Conservation (phyloP, 2,113 vertebrate species). For the human region GRCh38 chr4:109993501-109994000, state of each 20-base stretch:
- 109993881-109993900: neutral
- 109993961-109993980: neutral
- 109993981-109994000: slow-evolving; percentile 23
- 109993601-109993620: slow-evolving; percentile 6
- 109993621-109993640: neutral
- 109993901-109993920: neutral
- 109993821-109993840: neutral
- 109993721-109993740: neutral
- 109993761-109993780: neutral
- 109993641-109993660: neutral
- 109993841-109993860: neutral
- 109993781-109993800: neutral
- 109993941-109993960: no score
- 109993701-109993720: neutral
- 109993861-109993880: neutral
- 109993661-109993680: slow-evolving; percentile 1
- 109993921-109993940: neutral
- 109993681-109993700: neutral
- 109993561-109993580: slow-evolving; percentile 19
- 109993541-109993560: neutral
- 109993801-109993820: neutral
- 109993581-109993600: neutral
- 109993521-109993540: neutral
- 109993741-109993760: neutral
- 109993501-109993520: neutral